Evolutionary conservation across 1,140 invertebrate genomes (phyloP).

Genomic region (Antheraea pernyi): DNA sequence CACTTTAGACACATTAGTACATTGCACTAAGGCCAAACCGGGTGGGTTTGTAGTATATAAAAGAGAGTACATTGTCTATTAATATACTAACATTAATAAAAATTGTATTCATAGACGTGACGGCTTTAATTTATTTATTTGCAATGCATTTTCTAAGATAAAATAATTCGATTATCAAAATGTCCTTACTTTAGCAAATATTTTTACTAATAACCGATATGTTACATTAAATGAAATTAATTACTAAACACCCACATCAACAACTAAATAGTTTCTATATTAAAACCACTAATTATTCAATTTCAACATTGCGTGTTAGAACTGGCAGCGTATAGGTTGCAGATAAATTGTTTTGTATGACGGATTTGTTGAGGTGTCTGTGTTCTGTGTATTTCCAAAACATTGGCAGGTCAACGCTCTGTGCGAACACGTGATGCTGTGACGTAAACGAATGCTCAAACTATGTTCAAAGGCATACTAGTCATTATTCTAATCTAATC

Average conservation of each 20-base stretch:
- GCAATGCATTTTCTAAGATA: background rate
- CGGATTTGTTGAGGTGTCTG: conserved; percentile 36
- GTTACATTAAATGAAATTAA: background rate
- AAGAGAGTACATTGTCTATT: no score
- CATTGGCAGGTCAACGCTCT: conserved; percentile 63
- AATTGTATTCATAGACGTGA: no score
- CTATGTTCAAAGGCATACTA: conserved; percentile 26
- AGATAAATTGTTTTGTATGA: conserved; percentile 50
- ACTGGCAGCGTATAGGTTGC: conserved; percentile 15
- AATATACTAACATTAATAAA: no score
- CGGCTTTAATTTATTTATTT: no score
- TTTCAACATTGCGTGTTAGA: conserved; percentile 19
- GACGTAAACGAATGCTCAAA: conserved; percentile 39
- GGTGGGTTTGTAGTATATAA: no score
- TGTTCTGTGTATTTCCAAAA: conserved; percentile 62
- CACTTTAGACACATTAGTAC: no score
- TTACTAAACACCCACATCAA: background rate
- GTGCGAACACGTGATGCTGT: conserved; percentile 59
- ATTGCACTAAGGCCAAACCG: no score
- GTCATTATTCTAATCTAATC: conserved; percentile 54
- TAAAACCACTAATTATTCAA: conserved; percentile 41
- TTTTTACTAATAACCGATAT: background rate
- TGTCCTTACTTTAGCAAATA: background rate
- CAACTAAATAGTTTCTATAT: conserved; percentile 30
- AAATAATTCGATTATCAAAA: background rate